Evolutionary conservation across 2,797 vertebrate species (phyloP), one percentile per base, ranked within the genome.

Genomic region (Pyrocephalus nanus): DNA sequence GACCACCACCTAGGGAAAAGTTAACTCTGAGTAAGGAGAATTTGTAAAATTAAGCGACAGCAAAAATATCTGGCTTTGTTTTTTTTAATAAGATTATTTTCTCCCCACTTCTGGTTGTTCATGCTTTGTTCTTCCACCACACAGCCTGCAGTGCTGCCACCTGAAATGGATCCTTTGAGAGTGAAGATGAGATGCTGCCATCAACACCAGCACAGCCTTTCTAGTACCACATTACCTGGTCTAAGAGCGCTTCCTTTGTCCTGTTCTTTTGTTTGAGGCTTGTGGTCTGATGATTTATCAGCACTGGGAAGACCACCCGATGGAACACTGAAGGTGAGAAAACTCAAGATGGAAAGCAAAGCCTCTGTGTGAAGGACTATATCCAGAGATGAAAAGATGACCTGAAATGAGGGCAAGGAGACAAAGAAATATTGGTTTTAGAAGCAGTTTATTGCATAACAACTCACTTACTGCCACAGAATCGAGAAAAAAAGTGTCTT

Each of bases 361-460:
- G 99, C 99, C 95, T 99, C 98, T 5, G 98, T 98, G 97, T 99
- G 99, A 42, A 99, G 98, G 32, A 98, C 96, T 66, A 99, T 62
- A 93, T 99, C 98, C 51, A 99, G 97, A 43, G 98, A 98, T 9
- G 98, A 98, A 95, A 99, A 99, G 18, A 97, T 98, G 45, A 99
- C 98, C 99, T 99, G 88, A 50, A 82, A 81, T 2, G 53, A 90
- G 14, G 34, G 61, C 83, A 88, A 79, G 55, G 30, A 79, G 53
- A 78, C 66, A 54, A 90, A 42, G 27, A 11, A 32, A 77, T 7
- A 30, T 10, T 47, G 32, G 40, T 22, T 58, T 94, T 64, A 55
- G 30, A 13, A 47, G 53, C 8, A 34, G 8, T 42, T 29, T 7
- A 21, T 21, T 34, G 7, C 7, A 9, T 30, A 62, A 69, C 19